Percentiles rank a stretch among this genome's conserved stretches.
Evolutionary conservation across 2,797 vertebrate genomes (phyloP).

Genomic region (Danio albolineatus): DNA sequence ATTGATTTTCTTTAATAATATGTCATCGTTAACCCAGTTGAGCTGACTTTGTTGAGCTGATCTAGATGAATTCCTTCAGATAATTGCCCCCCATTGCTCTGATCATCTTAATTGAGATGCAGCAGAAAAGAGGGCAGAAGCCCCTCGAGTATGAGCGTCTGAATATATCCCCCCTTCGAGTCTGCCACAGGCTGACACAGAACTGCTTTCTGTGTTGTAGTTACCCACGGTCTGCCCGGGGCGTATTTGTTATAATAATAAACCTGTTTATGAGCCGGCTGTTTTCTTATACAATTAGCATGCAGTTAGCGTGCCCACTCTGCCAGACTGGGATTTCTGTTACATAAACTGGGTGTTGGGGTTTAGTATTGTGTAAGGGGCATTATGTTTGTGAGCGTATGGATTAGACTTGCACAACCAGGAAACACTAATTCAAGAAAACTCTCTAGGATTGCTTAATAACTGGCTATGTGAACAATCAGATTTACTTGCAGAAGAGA

Average conservation of each 20-base stretch:
- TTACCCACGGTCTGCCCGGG: constrained; percentile 71
- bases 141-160: constrained; percentile 55
- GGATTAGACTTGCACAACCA: constrained; percentile 3
- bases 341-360: constrained; percentile 77
- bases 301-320: constrained; percentile 78
- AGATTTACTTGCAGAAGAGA: neutral
- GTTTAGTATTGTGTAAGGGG: constrained; percentile 61
- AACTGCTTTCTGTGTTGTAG: constrained; percentile 75
- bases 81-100: constrained; percentile 52
- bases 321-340: constrained; percentile 75
- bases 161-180: constrained; percentile 56
- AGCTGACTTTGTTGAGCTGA: constrained; percentile 37
- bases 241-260: constrained; percentile 80
- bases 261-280: constrained; percentile 80
- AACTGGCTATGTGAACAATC: neutral
- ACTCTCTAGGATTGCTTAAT: neutral
- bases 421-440: neutral
- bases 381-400: constrained; percentile 19
- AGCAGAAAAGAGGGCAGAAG: constrained; percentile 57
- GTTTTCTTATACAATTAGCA: constrained; percentile 80
- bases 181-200: constrained; percentile 59
- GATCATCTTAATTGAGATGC: constrained; percentile 62
- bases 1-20: constrained; percentile 8
- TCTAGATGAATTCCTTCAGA: constrained; percentile 33
- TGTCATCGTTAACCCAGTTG: constrained; percentile 40